Evolutionary conservation across 2,797 vertebrate genomes (phyloP).

Genomic region (Enteromius thamalakanensis): DNA sequence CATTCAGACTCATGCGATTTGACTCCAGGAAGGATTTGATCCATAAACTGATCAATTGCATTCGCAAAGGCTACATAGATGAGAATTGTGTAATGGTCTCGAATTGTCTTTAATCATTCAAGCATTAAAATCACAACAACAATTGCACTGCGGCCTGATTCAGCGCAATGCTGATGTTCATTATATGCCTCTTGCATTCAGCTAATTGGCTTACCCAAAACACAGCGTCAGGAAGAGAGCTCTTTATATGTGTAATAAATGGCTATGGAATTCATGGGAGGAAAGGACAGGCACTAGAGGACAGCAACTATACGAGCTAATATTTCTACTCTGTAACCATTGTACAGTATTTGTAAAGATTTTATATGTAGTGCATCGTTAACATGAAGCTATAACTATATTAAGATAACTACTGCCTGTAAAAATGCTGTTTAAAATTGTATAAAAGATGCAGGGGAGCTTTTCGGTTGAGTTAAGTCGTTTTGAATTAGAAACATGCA

Average conservation of each 20-base stretch:
- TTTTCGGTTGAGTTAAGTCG: conserved; percentile 37
- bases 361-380: conserved; percentile 23
- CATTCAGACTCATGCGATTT: conserved; percentile 25
- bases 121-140: conserved; percentile 53
- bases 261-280: conserved; percentile 9
- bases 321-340: conserved; percentile 16
- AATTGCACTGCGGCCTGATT: conserved; percentile 22
- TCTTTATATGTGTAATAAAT: conserved; percentile 41
- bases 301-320: conserved; percentile 17
- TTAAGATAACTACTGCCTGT: conserved; percentile 20
- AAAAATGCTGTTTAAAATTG: conserved; percentile 9
- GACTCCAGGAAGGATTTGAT: conserved; percentile 46
- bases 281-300: conserved; percentile 6
- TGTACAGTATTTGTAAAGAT: not conserved
- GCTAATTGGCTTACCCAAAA: conserved; percentile 51
- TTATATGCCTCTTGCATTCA: conserved; percentile 44
- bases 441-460: conserved; percentile 61
- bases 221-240: conserved; percentile 19
- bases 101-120: conserved; percentile 38
- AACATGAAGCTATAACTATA: not conserved
- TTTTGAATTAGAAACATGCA: conserved; percentile 16
- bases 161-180: conserved; percentile 30
- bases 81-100: conserved; percentile 33
- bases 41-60: conserved; percentile 57
- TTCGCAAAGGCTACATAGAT: conserved; percentile 48